Evolutionary conservation across 2,113 vertebrate species (phyloP).

Genomic region (Picathartes gymnocephalus): DNA sequence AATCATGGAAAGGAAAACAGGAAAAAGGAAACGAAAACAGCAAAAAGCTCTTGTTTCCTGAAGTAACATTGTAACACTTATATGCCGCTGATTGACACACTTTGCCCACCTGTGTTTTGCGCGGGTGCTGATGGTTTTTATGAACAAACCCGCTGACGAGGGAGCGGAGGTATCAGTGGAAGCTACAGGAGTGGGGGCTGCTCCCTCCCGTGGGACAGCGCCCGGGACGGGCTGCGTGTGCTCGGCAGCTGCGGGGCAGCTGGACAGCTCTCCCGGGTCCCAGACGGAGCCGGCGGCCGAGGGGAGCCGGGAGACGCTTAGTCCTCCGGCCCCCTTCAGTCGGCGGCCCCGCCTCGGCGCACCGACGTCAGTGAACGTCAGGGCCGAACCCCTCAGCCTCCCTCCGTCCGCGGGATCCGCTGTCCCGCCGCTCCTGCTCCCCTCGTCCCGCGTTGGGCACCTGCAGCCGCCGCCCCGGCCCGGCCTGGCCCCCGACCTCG

Average conservation of each 20-base stretch:
- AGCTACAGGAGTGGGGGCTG: background rate
- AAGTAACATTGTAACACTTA: background rate
- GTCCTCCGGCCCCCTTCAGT: rapidly evolving
- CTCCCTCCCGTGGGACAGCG: background rate
- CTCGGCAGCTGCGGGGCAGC: background rate
- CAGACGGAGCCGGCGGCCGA: background rate
- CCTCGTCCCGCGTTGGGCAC: no score
- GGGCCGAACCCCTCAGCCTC: background rate
- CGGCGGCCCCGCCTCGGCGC: background rate
- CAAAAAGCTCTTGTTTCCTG: background rate
- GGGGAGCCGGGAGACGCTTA: rapidly evolving
- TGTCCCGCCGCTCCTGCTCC: background rate
- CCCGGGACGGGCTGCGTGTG: background rate
- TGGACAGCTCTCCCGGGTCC: background rate
- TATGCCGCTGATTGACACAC: no score
- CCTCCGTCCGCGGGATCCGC: background rate
- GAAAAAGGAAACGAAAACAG: background rate
- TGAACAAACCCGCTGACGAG: background rate
- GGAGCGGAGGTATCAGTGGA: background rate
- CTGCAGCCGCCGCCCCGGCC: background rate
- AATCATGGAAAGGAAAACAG: background rate
- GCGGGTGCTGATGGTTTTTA: background rate
- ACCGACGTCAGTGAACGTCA: background rate
- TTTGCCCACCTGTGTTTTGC: background rate
- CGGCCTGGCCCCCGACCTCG: background rate